phyloP scores from a whole-genome alignment of 2,797 vertebrate genomes.

The Paramormyrops hopkinsi region DNA sequence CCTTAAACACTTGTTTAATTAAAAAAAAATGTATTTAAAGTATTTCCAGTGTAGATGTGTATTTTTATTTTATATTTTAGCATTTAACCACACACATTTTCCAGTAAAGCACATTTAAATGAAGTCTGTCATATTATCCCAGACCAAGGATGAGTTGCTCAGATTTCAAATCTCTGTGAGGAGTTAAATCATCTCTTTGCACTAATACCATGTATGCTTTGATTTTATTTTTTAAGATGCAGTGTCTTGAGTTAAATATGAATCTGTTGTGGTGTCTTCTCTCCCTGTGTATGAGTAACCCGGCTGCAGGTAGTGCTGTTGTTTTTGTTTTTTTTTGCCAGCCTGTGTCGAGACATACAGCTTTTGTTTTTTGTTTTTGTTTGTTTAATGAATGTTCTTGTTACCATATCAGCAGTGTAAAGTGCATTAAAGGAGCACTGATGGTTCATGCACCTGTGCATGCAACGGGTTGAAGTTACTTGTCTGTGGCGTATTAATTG shows the following conservation, averaged over 20 bases:
- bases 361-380: neutral
- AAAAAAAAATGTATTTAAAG: neutral
- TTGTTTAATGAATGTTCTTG: constrained; percentile 25
- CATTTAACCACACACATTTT: neutral
- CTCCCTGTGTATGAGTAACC: neutral
- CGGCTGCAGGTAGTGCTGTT: constrained; percentile 15
- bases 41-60: neutral
- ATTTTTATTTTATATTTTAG: constrained; percentile 12
- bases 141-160: neutral
- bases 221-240: constrained; percentile 21
- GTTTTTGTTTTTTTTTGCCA: neutral
- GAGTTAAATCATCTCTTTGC: neutral
- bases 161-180: neutral
- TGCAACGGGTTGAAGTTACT: neutral
- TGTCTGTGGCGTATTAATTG: neutral
- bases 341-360: constrained; percentile 20
- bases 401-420: neutral
- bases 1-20: neutral
- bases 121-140: neutral
- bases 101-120: neutral
- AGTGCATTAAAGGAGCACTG: neutral
- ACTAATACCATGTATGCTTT: neutral
- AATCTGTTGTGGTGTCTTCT: constrained; percentile 14
- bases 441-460: too few relatives aligned
- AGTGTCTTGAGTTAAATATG: constrained; percentile 24